Evolutionary conservation across 2,113 vertebrate species (phyloP), one percentile per base, ranked within the genome.

Genomic region (Zosterops japonicus): DNA sequence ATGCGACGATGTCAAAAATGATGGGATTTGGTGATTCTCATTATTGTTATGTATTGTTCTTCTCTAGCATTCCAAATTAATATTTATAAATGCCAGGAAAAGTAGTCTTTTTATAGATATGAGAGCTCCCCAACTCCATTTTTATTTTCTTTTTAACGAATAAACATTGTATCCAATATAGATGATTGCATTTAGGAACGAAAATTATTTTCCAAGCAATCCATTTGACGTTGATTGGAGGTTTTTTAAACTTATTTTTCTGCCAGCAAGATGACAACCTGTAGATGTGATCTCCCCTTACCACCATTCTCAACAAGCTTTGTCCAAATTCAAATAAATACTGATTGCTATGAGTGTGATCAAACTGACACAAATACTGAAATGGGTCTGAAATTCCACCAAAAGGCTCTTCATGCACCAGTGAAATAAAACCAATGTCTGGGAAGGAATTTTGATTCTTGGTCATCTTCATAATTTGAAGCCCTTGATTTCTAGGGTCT

Each of bases 1-100:
- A 97, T 98, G 97, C 84, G 94, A 97, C 96, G 70, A 97, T 98
- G 98, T 98, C 98, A 98, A 97, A 98, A 98, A 97, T 97, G 98
- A 98, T 97, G 97, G 97, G 98, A 98, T 98, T 98, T 98, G 94
- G 97, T 90, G 96, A 96, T 98, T 98, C 97, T 98, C 98, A 98
- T 98, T 98, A 98, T 97, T 97, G 96, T 97, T 97, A 98, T 98
- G 98, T 97, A 98, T 98, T 98, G 98, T 98, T 98, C 97, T 97
- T 97, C 92, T 41, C 67, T 87, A 90, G 85, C 33, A 53, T 97
- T 96, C 95, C 96, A 83, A 98, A 98, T 98, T 98, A 98, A 98
- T 98, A 98, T 98, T 98, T 98, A 98, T 98, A 98, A 98, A 98
- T 97, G 97, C 97, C 93, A 82, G 92, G 81, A 55, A 89, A 94